Evolutionary conservation across 2,797 vertebrate genomes (phyloP), one percentile per base, ranked within the genome.

Genomic region (Meriones psammophilus): DNA sequence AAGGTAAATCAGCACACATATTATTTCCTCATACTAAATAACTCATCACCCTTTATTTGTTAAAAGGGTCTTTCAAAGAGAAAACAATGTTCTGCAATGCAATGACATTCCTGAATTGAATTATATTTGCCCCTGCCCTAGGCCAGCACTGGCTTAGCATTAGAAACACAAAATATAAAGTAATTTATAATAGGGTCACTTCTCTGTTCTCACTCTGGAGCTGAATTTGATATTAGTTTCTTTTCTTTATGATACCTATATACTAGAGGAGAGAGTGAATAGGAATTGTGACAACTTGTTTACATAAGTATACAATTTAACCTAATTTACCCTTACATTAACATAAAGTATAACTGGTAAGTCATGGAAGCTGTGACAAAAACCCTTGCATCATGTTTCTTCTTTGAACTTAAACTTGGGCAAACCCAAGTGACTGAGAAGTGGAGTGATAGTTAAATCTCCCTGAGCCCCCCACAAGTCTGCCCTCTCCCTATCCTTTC

Each of bases 21-120:
- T 95, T 94, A 60, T 30, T 85, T 89, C 39, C 17, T 12, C 79
- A 2, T 89, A 28, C 76, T 71, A 89, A 95, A 94, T 50, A 46
- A 77, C 46, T 7, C 22, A 60, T 6, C 86, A 81, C 69, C 30
- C 62, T 90, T 56, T 71, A 50, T 36, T 68, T 73, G 3, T 69
- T 97, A 78, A 88, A 87, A 73, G n/a, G 36, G 60, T 39, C 91
- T 88, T 30, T 89, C 60, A 64, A 86, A 96, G 36, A 58, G 54
- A 88, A 96, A 92, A 54, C 28, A 14, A 3, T 74, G 12, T n/a
- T 97, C 80, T 90, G 60, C 13, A 89, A 79, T 56, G 33, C 92
- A 84, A 4, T 30, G 20, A 87, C 26, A 64, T 17, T 87, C 80
- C 33, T 42, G 30, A 86, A 71, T 2, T 33, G 76, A 92, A 91